Percentiles rank a stretch among this genome's conserved stretches.
Evolutionary conservation across 2,888 invertebrate genomes (phyloP).

Genomic region (Callosobruchus maculatus): DNA sequence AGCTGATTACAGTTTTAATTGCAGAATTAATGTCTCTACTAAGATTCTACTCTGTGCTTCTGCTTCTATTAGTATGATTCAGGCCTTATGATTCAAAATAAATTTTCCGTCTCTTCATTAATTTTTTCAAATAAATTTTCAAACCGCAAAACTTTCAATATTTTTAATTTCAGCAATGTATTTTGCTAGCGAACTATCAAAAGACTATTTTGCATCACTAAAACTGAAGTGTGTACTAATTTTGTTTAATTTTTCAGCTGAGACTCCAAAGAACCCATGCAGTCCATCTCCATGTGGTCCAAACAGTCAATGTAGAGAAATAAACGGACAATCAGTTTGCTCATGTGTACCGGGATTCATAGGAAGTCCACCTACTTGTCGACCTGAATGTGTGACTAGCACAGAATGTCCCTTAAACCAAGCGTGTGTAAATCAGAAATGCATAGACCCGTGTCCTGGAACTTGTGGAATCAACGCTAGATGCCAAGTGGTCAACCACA

Average conservation of each 20-base stretch:
- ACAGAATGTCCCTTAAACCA: conserved; percentile 64
- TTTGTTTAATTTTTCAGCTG: conserved; percentile 13
- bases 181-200: too few species aligned
- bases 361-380: conserved; percentile 69
- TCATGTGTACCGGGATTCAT: conserved; percentile 62
- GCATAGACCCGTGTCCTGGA: conserved; percentile 73
- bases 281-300: conserved; percentile 71
- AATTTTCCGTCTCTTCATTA: too few species aligned
- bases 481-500: conserved; percentile 71
- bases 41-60: too few species aligned
- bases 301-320: conserved; percentile 65
- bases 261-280: conserved; percentile 62
- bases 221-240: not conserved
- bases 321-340: conserved; percentile 65
- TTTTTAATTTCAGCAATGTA: too few species aligned
- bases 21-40: too few species aligned
- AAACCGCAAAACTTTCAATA: too few species aligned
- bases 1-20: too few species aligned
- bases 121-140: too few species aligned
- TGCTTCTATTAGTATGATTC: too few species aligned
- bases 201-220: too few species aligned
- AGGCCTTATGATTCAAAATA: too few species aligned
- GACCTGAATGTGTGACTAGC: conserved; percentile 69
- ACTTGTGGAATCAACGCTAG: conserved; percentile 69
- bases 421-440: conserved; percentile 71